Percentiles rank a stretch among this genome's conserved stretches.
Conservation (phyloP, 2,113 vertebrate species). For the Prionailurus viverrinus region DNA sequence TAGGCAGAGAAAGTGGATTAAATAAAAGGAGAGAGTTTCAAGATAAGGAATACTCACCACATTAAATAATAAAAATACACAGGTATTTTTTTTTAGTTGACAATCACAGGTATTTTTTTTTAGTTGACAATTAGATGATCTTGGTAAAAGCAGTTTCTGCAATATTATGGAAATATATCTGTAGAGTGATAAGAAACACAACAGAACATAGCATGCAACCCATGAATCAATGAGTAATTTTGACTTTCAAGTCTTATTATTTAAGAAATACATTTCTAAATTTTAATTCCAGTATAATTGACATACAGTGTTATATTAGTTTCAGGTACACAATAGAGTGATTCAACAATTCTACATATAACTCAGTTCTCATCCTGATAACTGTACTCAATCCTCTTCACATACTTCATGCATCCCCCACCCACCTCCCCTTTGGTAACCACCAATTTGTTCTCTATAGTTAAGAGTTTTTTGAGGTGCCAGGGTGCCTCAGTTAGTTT, state of each 20-base stretch:
- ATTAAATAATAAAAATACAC: background rate
- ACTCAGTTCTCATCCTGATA: background rate
- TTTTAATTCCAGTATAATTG: background rate
- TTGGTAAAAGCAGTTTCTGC: background rate
- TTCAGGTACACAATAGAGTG: background rate
- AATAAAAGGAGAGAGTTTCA: background rate
- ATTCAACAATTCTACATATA: background rate
- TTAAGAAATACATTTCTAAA: background rate
- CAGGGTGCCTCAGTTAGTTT: no score
- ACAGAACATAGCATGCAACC: background rate
- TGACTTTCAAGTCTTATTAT: background rate
- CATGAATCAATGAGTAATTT: background rate
- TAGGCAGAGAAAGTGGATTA: background rate
- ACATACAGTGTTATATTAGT: background rate
- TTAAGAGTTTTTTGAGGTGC: background rate
- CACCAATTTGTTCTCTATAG: background rate
- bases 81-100: background rate
- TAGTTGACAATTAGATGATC: background rate
- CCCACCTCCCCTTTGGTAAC: background rate
- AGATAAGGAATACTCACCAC: background rate
- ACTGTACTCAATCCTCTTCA: background rate
- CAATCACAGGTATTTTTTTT: background rate
- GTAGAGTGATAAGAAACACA: background rate
- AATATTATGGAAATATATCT: background rate
- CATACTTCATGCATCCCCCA: background rate